Percentiles rank a stretch among this genome's conserved stretches.
phyloP scores from a whole-genome alignment of 1,140 invertebrate genomes.

The Lerema accius region DNA sequence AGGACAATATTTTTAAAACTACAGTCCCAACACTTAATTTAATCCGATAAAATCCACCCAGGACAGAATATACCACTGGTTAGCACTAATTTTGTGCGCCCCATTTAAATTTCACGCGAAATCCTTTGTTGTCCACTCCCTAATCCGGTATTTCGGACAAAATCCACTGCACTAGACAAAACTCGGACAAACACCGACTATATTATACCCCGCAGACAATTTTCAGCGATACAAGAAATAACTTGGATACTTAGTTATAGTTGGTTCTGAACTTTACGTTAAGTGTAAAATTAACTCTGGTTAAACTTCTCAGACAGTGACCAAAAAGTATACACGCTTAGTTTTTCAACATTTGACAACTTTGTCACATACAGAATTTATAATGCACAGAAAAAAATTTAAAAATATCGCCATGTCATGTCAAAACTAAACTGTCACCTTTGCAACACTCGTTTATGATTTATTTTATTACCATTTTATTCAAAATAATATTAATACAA shows the following conservation, averaged over 20 bases:
- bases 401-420: conserved; percentile 28
- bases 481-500: conserved; percentile 42
- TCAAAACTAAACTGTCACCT: conserved; percentile 49
- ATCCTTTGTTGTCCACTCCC: conserved; percentile 31
- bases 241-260: not conserved
- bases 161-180: conserved; percentile 11
- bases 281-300: too few relatives aligned
- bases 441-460: conserved; percentile 53
- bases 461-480: conserved; percentile 57
- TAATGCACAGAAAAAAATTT: too few relatives aligned
- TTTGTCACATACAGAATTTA: too few relatives aligned
- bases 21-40: conserved; percentile 22
- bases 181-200: not conserved
- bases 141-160: conserved; percentile 26
- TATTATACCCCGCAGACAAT: not conserved
- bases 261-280: not conserved
- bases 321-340: too few relatives aligned
- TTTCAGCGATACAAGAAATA: not conserved
- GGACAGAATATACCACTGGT: conserved; percentile 27
- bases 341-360: too few relatives aligned
- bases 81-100: conserved; percentile 28
- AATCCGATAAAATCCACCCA: conserved; percentile 26
- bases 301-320: too few relatives aligned
- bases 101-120: conserved; percentile 29
- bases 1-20: conserved; percentile 13